Evolutionary conservation across 2,888 invertebrate genomes (phyloP).

Genomic region (Scaeva pyrastri): DNA sequence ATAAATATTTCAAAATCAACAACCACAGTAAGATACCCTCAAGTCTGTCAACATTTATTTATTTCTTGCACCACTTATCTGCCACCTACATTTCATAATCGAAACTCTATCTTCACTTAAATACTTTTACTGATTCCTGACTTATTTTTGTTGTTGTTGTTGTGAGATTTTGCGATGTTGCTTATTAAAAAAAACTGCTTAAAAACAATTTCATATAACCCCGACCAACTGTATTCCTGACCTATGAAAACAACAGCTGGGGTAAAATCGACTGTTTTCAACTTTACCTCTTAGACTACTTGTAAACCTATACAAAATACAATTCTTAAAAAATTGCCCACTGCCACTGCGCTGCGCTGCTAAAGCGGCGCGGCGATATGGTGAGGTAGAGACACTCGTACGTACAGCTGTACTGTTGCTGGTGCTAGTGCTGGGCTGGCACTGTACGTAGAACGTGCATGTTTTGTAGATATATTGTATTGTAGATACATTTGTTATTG

Average conservation of each 20-base stretch:
- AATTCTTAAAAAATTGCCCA: constrained; percentile 1
- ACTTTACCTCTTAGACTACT: neutral
- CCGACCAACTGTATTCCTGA: too few species aligned
- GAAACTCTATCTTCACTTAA: too few species aligned
- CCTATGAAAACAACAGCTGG: neutral
- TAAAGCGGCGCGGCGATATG: neutral
- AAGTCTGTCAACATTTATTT: too few species aligned
- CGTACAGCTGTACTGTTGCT: neutral
- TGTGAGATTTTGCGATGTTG: too few species aligned
- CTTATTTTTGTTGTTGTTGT: too few species aligned
- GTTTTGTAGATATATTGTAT: neutral
- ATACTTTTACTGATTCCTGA: too few species aligned
- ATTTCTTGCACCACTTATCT: too few species aligned
- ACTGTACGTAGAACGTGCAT: neutral
- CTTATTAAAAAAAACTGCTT: too few species aligned
- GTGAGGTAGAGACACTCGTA: neutral
- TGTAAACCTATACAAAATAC: neutral
- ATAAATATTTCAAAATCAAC: too few species aligned
- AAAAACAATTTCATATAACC: too few species aligned
- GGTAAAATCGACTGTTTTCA: neutral
- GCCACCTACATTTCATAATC: too few species aligned
- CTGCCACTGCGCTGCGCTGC: neutral
- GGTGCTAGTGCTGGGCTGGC: neutral
- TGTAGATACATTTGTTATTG: neutral
- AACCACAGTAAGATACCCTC: too few species aligned